Evolutionary conservation across 1,140 invertebrate species (phyloP).

Genomic region (Drosophila ironensis): DNA sequence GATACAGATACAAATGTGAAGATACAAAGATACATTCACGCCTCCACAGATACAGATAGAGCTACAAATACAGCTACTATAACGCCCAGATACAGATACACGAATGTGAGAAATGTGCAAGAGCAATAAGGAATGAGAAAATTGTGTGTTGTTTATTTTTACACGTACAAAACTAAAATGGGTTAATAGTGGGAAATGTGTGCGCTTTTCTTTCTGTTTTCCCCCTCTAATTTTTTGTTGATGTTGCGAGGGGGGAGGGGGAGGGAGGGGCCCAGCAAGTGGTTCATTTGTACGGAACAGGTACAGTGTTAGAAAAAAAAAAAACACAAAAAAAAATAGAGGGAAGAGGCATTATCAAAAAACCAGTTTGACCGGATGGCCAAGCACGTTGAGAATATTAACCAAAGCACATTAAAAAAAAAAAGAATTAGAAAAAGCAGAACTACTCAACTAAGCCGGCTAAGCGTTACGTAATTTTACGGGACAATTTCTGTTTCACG

Average conservation of each 20-base stretch:
- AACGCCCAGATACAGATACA: not conserved
- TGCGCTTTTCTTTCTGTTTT: conserved; percentile 19
- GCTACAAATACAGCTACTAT: not conserved
- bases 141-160: conserved; percentile 65
- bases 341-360: conserved; percentile 3
- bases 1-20: not conserved
- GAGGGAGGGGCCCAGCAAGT: too few species aligned
- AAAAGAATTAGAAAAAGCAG: conserved; percentile 5
- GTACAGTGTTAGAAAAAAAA: conserved; percentile 38
- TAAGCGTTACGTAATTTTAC: conserved; percentile 26
- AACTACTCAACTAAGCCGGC: not conserved
- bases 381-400: conserved; percentile 42
- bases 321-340: not conserved
- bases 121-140: conserved; percentile 29
- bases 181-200: conserved; percentile 73
- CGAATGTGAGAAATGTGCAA: conserved; percentile 6
- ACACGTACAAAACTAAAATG: conserved; percentile 62
- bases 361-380: conserved; percentile 45
- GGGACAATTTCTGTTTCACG: not conserved
- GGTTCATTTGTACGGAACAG: conserved; percentile 12
- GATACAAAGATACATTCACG: not conserved
- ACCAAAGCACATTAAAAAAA: not conserved
- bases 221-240: not conserved
- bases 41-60: not conserved
- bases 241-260: too few species aligned